A percentile compares a stretch with the other conserved stretches of the same genome.
phyloP scores from a whole-genome alignment of 2,888 invertebrate genomes.

The Eurytoma adleriae region DNA sequence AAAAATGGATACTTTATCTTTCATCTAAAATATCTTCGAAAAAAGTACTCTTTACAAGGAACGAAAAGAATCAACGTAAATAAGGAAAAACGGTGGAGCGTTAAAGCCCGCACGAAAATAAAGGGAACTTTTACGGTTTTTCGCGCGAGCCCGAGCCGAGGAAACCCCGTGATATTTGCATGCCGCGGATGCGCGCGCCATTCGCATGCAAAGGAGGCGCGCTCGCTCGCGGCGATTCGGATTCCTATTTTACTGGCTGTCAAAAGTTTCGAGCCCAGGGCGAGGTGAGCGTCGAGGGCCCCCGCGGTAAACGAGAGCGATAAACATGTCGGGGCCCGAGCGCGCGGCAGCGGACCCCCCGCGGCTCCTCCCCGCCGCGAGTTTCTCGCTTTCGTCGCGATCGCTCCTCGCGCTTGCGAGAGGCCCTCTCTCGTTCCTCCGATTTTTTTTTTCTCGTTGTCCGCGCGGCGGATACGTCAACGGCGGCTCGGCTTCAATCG shows the following conservation, averaged over 20 bases:
- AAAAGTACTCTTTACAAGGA: no score
- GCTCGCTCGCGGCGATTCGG: conserved; percentile 38
- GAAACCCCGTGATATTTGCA: conserved; percentile 2
- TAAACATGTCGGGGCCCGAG: conserved; percentile 74
- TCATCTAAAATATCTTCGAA: no score
- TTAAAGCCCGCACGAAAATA: no score
- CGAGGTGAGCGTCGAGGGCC: background rate
- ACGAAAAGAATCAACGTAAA: no score
- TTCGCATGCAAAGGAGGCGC: conserved; percentile 34
- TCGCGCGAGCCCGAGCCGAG: background rate
- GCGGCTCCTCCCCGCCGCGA: conserved; percentile 63
- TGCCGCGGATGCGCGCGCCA: conserved; percentile 6
- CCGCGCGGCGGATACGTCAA: conserved; percentile 3
- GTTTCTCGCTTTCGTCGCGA: conserved; percentile 64
- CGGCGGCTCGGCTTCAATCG: background rate
- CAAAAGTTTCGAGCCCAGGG: conserved; percentile 37
- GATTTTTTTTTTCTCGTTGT: background rate
- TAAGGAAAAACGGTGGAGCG: background rate
- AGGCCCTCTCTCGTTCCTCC: background rate
- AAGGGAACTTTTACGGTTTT: conserved; percentile 25
- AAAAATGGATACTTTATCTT: no score
- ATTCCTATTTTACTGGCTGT: conserved; percentile 50
- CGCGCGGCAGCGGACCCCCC: conserved; percentile 56
- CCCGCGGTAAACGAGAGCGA: conserved; percentile 70
- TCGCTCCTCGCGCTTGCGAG: background rate